Percentiles rank a stretch among this genome's conserved stretches.
Conservation (phyloP, 2,797 vertebrate species). For the Melanotaenia pygmaea region DNA sequence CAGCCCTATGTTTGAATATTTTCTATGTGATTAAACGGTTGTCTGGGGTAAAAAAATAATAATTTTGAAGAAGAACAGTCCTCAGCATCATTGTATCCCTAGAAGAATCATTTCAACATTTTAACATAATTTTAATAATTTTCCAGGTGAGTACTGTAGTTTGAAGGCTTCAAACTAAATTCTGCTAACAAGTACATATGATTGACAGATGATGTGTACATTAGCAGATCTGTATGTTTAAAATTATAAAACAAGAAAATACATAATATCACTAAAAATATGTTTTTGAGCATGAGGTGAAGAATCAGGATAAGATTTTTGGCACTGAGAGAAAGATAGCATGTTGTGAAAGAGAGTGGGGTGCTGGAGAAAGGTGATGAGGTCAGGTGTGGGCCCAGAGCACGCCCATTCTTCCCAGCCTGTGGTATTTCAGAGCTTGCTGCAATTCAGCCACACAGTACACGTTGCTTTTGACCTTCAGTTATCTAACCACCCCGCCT, state of each 20-base stretch:
- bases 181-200: no score
- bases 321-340: not conserved
- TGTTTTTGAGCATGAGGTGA: not conserved
- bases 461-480: conserved; percentile 62
- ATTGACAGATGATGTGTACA: no score
- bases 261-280: not conserved
- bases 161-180: no score
- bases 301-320: not conserved
- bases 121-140: no score
- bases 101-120: no score
- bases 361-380: conserved; percentile 37
- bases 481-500: conserved; percentile 66
- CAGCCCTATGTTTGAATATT: no score
- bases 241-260: conserved; percentile 6
- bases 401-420: conserved; percentile 38
- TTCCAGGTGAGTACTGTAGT: no score
- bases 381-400: conserved; percentile 55
- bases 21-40: no score
- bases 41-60: no score
- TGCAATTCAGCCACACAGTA: conserved; percentile 58
- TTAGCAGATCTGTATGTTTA: not conserved
- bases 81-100: no score
- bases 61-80: no score
- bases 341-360: conserved; percentile 5
- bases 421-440: conserved; percentile 73